Percentiles rank a stretch among this genome's conserved stretches.
Conservation (phyloP, 1,140 invertebrate genomes). For the Drosophila nannoptera region DNA sequence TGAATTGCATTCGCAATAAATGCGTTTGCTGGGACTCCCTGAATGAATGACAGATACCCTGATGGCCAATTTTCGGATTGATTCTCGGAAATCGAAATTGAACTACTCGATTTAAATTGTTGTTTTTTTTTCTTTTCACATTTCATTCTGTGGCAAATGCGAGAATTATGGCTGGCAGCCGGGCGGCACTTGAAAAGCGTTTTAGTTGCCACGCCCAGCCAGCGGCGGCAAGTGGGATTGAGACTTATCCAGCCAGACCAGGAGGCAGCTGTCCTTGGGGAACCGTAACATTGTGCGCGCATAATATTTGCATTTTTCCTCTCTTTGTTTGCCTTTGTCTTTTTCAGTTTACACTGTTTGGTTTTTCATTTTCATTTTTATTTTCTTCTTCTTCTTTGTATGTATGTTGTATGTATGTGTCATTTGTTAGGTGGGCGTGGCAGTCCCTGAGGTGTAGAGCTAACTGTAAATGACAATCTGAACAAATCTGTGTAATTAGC, state of each 20-base stretch:
- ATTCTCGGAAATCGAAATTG: too few species aligned
- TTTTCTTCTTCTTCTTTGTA: not conserved
- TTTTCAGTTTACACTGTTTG: not conserved
- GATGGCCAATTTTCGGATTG: too few species aligned
- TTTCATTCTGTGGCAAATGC: conserved; percentile 18
- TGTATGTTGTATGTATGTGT: conserved; percentile 13
- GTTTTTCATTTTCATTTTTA: not conserved
- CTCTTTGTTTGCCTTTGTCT: conserved; percentile 17
- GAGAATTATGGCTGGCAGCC: conserved; percentile 36
- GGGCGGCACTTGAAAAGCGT: conserved; percentile 50
- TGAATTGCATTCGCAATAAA: conserved; percentile 1
- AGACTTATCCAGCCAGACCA: not conserved
- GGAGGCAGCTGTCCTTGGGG: conserved; percentile 20
- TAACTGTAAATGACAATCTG: conserved; percentile 24
- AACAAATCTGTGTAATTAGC: conserved; percentile 35
- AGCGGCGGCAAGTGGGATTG: not conserved
- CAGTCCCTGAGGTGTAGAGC: conserved; percentile 15
- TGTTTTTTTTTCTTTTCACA: not conserved
- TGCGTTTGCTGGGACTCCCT: too few species aligned
- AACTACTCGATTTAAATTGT: not conserved
- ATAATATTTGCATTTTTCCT: conserved; percentile 31
- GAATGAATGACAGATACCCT: too few species aligned
- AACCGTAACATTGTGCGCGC: conserved; percentile 12
- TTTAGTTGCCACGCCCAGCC: conserved; percentile 50
- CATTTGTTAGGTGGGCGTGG: conserved; percentile 12